Conservation (phyloP, 2,113 vertebrate species). For the Salvelinus fontinalis region DNA sequence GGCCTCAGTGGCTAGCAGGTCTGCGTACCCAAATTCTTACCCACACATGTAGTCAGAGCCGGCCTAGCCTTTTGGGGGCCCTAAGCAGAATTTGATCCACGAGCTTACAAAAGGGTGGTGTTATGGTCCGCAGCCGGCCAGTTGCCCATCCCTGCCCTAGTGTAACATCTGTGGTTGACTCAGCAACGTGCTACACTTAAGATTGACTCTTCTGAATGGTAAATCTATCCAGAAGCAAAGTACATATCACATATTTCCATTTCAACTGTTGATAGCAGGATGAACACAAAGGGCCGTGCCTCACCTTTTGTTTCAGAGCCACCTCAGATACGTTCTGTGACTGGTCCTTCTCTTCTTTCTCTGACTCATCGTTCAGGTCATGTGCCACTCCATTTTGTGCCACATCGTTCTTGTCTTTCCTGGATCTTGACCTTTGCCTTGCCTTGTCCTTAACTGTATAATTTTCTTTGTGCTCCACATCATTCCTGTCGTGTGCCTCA, state of each 20-base stretch:
- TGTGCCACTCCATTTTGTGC: slow-evolving; percentile 19
- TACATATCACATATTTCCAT: not conserved
- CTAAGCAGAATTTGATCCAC: no score
- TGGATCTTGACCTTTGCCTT: slow-evolving; percentile 7
- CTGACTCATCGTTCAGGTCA: slow-evolving; percentile 6
- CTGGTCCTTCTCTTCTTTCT: slow-evolving; percentile 29
- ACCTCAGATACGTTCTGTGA: slow-evolving; percentile 81
- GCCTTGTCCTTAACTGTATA: slow-evolving; percentile 10
- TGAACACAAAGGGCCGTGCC: not conserved
- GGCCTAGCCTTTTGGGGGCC: no score
- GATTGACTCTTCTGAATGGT: no score
- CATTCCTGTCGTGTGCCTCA: not conserved
- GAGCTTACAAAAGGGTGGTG: no score
- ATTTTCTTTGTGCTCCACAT: not conserved
- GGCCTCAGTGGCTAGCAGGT: no score
- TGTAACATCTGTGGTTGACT: no score
- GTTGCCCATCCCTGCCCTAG: no score
- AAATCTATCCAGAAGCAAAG: no score
- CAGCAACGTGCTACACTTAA: no score
- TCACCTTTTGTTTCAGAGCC: slow-evolving; percentile 72
- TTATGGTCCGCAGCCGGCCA: no score
- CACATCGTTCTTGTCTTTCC: slow-evolving; percentile 18
- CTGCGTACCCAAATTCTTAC: no score
- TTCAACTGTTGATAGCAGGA: not conserved
- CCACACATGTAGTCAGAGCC: no score